A percentile compares a stretch with the other conserved stretches of the same genome.
phyloP scores from a whole-genome alignment of 2,888 invertebrate species.

The Pammene aurita region DNA sequence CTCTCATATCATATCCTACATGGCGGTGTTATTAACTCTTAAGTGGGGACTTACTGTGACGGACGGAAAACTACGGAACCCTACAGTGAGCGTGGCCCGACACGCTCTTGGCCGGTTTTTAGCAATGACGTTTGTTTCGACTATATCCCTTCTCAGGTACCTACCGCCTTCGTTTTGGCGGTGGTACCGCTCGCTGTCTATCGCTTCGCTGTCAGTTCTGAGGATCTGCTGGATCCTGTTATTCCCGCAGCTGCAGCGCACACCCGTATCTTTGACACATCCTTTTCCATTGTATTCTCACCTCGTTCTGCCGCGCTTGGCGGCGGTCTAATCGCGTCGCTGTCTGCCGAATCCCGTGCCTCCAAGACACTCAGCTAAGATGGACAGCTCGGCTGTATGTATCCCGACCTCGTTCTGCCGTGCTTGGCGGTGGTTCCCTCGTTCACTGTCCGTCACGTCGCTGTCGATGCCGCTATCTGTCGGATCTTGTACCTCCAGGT shows the following conservation, averaged over 20 bases:
- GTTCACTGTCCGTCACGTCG: constrained; percentile 2
- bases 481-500: too few species aligned
- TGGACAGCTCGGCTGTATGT: not conserved
- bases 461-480: constrained; percentile 38
- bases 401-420: constrained; percentile 16
- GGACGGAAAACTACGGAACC: too few species aligned
- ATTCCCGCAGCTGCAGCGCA: not conserved
- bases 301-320: not conserved
- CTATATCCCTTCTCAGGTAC: too few species aligned
- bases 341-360: constrained; percentile 20
- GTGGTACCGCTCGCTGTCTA: constrained; percentile 15
- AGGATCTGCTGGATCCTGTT: constrained; percentile 17
- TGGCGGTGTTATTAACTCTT: too few species aligned
- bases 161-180: not conserved
- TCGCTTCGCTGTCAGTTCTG: constrained; percentile 34
- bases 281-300: not conserved
- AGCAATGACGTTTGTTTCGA: too few species aligned
- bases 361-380: not conserved
- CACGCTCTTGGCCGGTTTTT: too few species aligned
- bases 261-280: not conserved
- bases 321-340: constrained; percentile 10
- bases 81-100: too few species aligned
- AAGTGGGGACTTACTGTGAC: too few species aligned
- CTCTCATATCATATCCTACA: too few species aligned
- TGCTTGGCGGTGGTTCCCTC: not conserved